Conservation (phyloP, 2,797 vertebrate species). For the Gobio occitaniae region DNA sequence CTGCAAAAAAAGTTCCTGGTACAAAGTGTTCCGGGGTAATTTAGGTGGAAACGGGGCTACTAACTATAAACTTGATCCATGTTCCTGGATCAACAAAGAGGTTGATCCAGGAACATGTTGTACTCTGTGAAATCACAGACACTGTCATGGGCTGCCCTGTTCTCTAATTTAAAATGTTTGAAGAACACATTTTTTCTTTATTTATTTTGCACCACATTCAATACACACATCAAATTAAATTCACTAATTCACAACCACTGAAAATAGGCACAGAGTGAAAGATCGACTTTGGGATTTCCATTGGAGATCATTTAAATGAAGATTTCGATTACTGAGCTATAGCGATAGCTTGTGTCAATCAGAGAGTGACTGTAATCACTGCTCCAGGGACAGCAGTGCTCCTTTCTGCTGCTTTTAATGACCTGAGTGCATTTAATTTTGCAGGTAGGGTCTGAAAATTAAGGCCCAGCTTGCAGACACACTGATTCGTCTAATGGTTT, state of each 20-base stretch:
- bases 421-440: slow-evolving; percentile 15
- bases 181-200: no score
- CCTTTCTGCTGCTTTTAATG: slow-evolving; percentile 43
- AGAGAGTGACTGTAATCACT: slow-evolving; percentile 23
- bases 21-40: no score
- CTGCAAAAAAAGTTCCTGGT: no score
- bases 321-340: not conserved
- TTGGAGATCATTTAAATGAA: not conserved
- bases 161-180: not conserved
- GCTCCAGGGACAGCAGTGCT: not conserved
- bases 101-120: not conserved
- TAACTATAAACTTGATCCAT: not conserved
- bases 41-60: no score
- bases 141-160: not conserved
- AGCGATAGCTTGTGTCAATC: not conserved
- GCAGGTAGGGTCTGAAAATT: slow-evolving; percentile 28
- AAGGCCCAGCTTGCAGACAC: slow-evolving; percentile 29
- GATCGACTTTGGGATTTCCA: not conserved
- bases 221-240: not conserved
- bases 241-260: not conserved
- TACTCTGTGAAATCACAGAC: not conserved
- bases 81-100: not conserved
- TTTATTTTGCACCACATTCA: not conserved
- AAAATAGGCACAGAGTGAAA: slow-evolving; percentile 1
- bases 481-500: slow-evolving; percentile 59